Conservation (phyloP, 2,113 vertebrate genomes). For the Rhinopomastus cyanomelas region DNA sequence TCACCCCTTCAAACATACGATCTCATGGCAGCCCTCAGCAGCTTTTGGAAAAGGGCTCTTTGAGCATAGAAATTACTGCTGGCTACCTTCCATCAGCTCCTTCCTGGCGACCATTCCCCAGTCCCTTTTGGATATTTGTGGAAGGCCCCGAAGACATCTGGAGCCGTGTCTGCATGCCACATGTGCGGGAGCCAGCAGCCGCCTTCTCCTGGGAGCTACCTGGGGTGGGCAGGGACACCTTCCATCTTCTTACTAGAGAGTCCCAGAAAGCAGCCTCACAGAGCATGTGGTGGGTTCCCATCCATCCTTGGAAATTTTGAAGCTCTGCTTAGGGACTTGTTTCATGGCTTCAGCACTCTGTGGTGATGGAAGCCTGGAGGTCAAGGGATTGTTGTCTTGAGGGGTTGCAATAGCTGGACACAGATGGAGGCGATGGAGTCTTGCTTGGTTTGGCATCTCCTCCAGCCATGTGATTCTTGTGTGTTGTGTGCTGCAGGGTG, state of each 20-base stretch:
- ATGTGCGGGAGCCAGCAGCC: neutral
- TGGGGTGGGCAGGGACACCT: neutral
- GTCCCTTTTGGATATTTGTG: constrained; percentile 45
- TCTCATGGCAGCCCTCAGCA: constrained; percentile 2
- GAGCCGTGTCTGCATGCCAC: constrained; percentile 22
- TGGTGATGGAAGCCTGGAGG: neutral
- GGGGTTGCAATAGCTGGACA: neutral
- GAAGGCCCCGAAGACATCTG: constrained; percentile 46
- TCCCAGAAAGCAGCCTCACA: neutral
- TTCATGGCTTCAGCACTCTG: neutral
- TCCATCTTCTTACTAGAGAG: neutral
- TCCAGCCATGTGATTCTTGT: fast-evolving
- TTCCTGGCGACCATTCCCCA: constrained; percentile 15
- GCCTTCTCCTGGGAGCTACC: neutral
- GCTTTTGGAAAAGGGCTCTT: constrained; percentile 1
- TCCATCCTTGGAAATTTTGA: neutral
- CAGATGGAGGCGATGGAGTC: neutral
- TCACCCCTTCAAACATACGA: neutral
- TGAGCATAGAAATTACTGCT: constrained; percentile 37
- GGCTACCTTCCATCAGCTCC: constrained; percentile 44
- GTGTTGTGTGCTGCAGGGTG: neutral
- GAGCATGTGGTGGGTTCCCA: neutral
- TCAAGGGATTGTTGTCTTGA: neutral
- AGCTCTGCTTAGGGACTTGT: neutral
- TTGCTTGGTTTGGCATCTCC: neutral